Conservation (phyloP, 2,797 vertebrate genomes). For the Limnodromus scolopaceus region DNA sequence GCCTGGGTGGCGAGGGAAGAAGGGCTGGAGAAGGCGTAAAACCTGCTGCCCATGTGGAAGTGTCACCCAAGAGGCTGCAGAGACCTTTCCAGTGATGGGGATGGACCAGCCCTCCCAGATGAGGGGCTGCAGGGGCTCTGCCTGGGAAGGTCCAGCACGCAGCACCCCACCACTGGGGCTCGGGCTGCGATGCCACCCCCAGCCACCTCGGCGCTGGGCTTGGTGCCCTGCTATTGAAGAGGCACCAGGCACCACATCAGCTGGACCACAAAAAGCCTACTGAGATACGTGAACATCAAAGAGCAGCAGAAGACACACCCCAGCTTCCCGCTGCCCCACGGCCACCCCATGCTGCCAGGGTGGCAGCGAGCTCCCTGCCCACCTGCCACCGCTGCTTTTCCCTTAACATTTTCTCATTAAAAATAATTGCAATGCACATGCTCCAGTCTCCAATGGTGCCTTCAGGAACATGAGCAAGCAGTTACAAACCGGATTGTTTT, state of each 20-base stretch:
- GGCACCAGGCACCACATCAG: neutral
- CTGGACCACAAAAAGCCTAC: neutral
- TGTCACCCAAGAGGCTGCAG: accelerated
- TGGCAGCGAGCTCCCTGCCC: neutral
- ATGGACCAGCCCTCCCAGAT: neutral
- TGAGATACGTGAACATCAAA: accelerated
- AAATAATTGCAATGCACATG: accelerated
- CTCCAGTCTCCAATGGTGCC: neutral
- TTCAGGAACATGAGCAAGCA: neutral
- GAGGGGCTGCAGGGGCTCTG: neutral
- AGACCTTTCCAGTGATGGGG: neutral
- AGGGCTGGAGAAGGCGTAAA: accelerated
- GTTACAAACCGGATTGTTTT: neutral
- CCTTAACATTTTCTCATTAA: neutral
- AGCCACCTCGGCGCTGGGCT: accelerated
- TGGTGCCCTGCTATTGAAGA: neutral
- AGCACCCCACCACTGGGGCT: neutral
- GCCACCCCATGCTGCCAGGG: accelerated
- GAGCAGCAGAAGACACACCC: neutral
- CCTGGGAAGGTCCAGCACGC: neutral
- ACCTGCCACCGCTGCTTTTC: accelerated
- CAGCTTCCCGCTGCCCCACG: accelerated
- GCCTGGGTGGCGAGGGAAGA: neutral
- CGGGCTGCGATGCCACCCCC: accelerated
- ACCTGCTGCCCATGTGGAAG: neutral